Conservation (phyloP, 1,140 invertebrate species). For the Scaptomyza graminum region DNA sequence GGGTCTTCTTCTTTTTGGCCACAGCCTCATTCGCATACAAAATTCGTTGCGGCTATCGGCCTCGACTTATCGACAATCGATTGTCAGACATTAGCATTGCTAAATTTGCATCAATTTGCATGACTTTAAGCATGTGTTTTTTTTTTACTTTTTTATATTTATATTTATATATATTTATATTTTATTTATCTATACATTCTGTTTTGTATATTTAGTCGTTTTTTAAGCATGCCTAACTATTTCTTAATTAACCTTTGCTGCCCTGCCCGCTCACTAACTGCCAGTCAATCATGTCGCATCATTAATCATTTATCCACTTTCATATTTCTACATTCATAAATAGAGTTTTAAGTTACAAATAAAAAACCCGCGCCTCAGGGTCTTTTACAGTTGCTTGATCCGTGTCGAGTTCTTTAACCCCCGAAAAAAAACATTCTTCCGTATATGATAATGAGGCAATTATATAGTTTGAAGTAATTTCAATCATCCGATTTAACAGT, state of each 20-base stretch:
- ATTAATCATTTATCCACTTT: conserved; percentile 27
- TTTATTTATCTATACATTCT: background rate
- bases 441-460: background rate
- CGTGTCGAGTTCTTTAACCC: conserved; percentile 9
- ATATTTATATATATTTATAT: background rate
- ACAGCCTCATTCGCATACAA: background rate
- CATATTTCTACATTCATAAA: background rate
- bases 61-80: conserved; percentile 28
- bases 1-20: conserved; percentile 4
- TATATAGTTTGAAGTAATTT: background rate
- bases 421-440: conserved; percentile 8
- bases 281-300: conserved; percentile 42
- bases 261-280: conserved; percentile 27
- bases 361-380: background rate
- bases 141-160: background rate
- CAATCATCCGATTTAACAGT: no score
- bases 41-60: conserved; percentile 31
- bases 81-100: background rate
- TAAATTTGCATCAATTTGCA: conserved; percentile 22
- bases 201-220: conserved; percentile 18
- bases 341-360: background rate
- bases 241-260: conserved; percentile 57
- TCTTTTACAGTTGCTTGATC: conserved; percentile 2
- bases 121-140: conserved; percentile 29
- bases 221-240: conserved; percentile 61